Conservation (phyloP, 2,888 invertebrate genomes). For the Aleiodes leptofemur region DNA sequence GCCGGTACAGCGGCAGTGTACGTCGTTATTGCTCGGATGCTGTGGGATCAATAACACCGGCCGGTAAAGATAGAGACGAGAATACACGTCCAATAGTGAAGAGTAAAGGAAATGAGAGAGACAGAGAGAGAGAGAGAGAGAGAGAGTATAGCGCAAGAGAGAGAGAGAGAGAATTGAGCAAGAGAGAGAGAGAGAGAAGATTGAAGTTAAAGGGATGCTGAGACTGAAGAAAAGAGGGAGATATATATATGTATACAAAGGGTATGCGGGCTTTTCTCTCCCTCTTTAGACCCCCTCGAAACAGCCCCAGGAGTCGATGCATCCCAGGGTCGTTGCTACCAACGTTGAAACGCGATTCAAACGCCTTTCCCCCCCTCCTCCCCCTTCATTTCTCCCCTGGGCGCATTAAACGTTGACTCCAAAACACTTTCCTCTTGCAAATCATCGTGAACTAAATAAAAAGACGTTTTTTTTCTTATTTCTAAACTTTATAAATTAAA, state of each 20-base stretch:
- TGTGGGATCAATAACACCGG: conserved; percentile 74
- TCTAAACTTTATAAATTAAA: not conserved
- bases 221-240: conserved; percentile 39
- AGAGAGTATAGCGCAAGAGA: conserved; percentile 42
- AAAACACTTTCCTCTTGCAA: not conserved
- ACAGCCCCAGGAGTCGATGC: conserved; percentile 75
- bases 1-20: conserved; percentile 65
- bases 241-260: conserved; percentile 38
- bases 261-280: conserved; percentile 35
- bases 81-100: conserved; percentile 40
- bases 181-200: conserved; percentile 41
- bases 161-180: conserved; percentile 39
- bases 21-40: conserved; percentile 75
- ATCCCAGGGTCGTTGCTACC: conserved; percentile 75
- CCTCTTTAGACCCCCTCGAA: conserved; percentile 62
- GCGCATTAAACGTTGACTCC: conserved; percentile 30
- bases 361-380: conserved; percentile 60
- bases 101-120: conserved; percentile 46
- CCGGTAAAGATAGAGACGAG: conserved; percentile 47
- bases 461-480: not conserved
- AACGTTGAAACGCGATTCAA: conserved; percentile 67
- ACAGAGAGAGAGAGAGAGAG: conserved; percentile 37
- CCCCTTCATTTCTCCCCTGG: conserved; percentile 13
- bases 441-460: not conserved
- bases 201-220: conserved; percentile 36